Percentiles rank a stretch among this genome's conserved stretches.
phyloP scores from a whole-genome alignment of 2,888 invertebrate species.

The Hoplodrina blanda region DNA sequence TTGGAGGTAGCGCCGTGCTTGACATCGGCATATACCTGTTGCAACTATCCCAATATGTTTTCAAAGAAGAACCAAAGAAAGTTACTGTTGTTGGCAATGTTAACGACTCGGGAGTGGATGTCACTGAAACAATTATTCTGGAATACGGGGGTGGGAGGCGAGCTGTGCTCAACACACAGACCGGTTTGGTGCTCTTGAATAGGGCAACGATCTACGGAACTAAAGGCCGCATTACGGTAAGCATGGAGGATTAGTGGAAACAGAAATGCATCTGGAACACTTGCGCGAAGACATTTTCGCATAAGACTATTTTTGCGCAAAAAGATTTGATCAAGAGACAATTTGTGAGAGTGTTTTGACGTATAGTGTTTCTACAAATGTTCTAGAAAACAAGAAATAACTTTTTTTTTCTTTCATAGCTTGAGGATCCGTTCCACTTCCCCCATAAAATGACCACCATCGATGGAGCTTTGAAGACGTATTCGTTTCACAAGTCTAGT shows the following conservation, averaged over 20 bases:
- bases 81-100: constrained; percentile 93
- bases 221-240: constrained; percentile 91
- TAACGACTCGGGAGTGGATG: constrained; percentile 93
- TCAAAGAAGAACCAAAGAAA: constrained; percentile 92
- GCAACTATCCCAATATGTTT: constrained; percentile 93
- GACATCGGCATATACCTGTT: constrained; percentile 95
- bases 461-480: constrained; percentile 89
- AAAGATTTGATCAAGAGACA: background rate
- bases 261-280: background rate
- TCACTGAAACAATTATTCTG: constrained; percentile 91
- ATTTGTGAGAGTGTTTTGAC: background rate
- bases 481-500: constrained; percentile 91
- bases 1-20: constrained; percentile 95
- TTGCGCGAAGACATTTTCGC: background rate
- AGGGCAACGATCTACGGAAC: constrained; percentile 92
- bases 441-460: constrained; percentile 91
- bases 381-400: background rate
- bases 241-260: background rate
- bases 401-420: constrained; percentile 6
- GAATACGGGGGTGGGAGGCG: constrained; percentile 91
- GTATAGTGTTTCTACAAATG: too few species aligned
- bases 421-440: constrained; percentile 92
- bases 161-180: constrained; percentile 91
- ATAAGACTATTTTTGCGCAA: background rate
- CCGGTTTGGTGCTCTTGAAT: constrained; percentile 88